Evolutionary conservation across 2,797 vertebrate species (phyloP).

Genomic region (Pangasius sanitwongsei): DNA sequence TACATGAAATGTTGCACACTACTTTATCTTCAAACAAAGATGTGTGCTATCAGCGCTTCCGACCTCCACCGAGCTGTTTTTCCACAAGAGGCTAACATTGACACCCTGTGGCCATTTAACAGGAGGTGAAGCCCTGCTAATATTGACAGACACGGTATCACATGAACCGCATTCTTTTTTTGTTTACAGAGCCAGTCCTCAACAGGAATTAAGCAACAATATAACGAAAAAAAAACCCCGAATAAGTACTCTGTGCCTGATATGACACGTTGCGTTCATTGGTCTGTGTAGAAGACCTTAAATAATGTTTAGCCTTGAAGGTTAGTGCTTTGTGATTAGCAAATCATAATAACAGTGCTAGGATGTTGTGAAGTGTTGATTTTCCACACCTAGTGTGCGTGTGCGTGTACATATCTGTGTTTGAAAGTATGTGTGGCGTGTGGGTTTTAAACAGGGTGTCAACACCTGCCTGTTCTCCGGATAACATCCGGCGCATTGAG

Average conservation of each 20-base stretch:
- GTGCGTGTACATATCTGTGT: conserved; percentile 9
- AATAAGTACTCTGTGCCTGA: conserved; percentile 17
- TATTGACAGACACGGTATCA: conserved; percentile 26
- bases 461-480: conserved; percentile 40
- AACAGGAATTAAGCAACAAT: conserved; percentile 20
- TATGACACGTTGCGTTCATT: conserved; percentile 8
- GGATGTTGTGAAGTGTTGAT: conserved; percentile 16
- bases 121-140: conserved; percentile 23
- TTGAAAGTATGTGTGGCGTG: conserved; percentile 16
- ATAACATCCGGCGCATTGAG: conserved; percentile 43
- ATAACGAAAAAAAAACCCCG: conserved; percentile 2
- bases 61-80: neutral
- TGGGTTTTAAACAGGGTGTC: conserved; percentile 37
- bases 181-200: neutral
- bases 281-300: conserved; percentile 20
- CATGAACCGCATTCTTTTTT: conserved; percentile 29
- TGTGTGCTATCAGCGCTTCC: neutral
- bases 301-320: conserved; percentile 20
- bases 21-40: conserved; percentile 16
- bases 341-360: neutral
- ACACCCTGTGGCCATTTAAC: conserved; percentile 48
- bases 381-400: conserved; percentile 14
- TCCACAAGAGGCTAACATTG: conserved; percentile 9
- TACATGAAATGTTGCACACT: neutral
- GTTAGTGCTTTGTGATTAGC: conserved; percentile 6